phyloP scores from a whole-genome alignment of 2,113 vertebrate species.

The Bostrychus sinensis region DNA sequence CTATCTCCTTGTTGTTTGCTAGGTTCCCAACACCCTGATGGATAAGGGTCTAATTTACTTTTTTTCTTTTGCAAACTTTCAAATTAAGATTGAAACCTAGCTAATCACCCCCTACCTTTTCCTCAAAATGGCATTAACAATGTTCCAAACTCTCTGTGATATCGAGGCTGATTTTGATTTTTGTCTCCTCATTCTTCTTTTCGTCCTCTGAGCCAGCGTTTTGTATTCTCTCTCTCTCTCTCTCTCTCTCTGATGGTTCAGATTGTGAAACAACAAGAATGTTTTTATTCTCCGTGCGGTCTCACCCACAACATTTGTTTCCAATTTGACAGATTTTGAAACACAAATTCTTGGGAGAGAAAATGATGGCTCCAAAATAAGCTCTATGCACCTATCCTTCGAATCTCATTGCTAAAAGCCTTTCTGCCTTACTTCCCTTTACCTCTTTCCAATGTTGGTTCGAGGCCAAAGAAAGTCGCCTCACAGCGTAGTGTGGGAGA shows the following conservation, averaged over 20 bases:
- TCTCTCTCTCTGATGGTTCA: conserved; percentile 67
- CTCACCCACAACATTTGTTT: conserved; percentile 76
- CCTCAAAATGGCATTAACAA: conserved; percentile 42
- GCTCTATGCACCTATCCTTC: conserved; percentile 54
- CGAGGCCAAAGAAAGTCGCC: conserved; percentile 92
- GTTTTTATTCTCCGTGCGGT: conserved; percentile 71
- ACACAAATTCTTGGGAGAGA: conserved; percentile 63
- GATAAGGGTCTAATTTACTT: too few relatives aligned
- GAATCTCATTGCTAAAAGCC: conserved; percentile 24
- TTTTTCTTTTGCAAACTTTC: too few relatives aligned
- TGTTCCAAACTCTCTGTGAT: conserved; percentile 51
- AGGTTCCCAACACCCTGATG: too few relatives aligned
- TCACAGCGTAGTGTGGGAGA: conserved; percentile 91
- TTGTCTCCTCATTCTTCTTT: conserved; percentile 65
- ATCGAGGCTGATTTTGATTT: conserved; percentile 70
- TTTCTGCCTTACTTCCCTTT: conserved; percentile 49
- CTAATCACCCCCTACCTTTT: too few relatives aligned
- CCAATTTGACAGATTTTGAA: conserved; percentile 76
- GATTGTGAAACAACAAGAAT: conserved; percentile 77
- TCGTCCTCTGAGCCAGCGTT: conserved; percentile 65
- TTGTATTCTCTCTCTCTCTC: too few relatives aligned
- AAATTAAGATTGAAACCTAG: too few relatives aligned
- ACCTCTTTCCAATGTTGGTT: conserved; percentile 61
- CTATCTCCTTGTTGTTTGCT: too few relatives aligned
- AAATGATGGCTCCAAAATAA: conserved; percentile 62